Base-by-base conservation (phyloP, 2,888 invertebrate species). In the Nesidiocoris tenuis region DNA sequence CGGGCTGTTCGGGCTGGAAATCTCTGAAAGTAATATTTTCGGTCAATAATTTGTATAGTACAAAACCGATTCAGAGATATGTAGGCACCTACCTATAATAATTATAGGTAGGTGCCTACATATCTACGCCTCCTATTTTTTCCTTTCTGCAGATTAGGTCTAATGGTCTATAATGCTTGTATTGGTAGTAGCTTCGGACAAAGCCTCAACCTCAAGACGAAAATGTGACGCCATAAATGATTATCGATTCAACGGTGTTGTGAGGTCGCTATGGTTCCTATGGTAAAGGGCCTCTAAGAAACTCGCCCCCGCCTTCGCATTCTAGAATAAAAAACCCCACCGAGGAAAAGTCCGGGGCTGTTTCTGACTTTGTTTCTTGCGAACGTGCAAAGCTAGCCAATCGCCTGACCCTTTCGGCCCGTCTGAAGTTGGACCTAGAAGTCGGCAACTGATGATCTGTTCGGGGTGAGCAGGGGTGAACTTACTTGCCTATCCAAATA, bases 171-270 rank as follows among this genome's bases (percentile, higher is more conserved):
- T n/a, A n/a, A n/a, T n/a, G n/a, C n/a, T n/a, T n/a, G n/a, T n/a
- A n/a, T n/a, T n/a, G n/a, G n/a, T n/a, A n/a, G n/a, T n/a, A n/a
- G n/a, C n/a, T n/a, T 39, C 39, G 5, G 39, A 12, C 39, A 12
- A 39, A 39, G 67, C 21, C n/a, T 67, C 67, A 21, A 56, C 54
- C 70, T 25, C 18, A 65, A 65, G 65, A 65, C 56, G 19, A 12
- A 65, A 54, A 54, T 57, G 59, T 59, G 57, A 57, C 70, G 21
- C 59, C 70, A 57, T 22, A 24, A 70, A 54, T 70, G 70, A 61
- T 54, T 72, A 72, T 72, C 72, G 72, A 72, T 72, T 63, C 39
- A 39, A 39, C 61, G 19, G 72, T 72, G 72, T 72, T 72, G 72
- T 72, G 72, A 39, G 63, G 72, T 72, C 72, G 72, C 39, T 61